A percentile compares a stretch with the other conserved stretches of the same genome.
Conservation (phyloP, 2,113 vertebrate species). For the Triplophysa dalaica region DNA sequence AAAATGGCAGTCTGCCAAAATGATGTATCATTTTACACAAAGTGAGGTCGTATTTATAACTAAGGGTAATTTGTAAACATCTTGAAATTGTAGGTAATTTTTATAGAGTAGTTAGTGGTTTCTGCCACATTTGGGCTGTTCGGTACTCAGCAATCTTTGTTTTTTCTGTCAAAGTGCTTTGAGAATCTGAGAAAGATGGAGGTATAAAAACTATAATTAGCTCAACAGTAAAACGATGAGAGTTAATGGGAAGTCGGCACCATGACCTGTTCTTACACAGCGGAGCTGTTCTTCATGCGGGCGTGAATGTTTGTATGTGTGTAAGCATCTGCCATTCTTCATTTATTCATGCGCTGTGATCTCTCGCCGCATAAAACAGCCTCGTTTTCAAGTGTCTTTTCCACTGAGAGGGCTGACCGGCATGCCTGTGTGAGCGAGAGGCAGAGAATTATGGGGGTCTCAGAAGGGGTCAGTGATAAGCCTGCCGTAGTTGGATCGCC, state of each 20-base stretch:
- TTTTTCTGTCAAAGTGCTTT: too few relatives aligned
- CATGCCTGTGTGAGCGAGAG: conserved; percentile 1
- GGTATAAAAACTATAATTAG: conserved; percentile 6
- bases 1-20: too few relatives aligned
- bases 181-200: neutral
- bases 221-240: neutral
- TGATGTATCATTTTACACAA: too few relatives aligned
- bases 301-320: neutral
- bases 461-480: conserved; percentile 7
- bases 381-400: conserved; percentile 26
- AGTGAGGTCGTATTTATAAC: too few relatives aligned
- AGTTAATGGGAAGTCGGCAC: too few relatives aligned
- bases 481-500: conserved; percentile 23
- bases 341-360: conserved; percentile 41
- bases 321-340: conserved; percentile 23
- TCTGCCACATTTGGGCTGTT: too few relatives aligned
- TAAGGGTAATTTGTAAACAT: too few relatives aligned
- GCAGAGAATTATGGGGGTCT: neutral
- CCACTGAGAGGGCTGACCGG: conserved; percentile 28
- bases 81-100: too few relatives aligned
- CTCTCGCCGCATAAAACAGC: conserved; percentile 29
- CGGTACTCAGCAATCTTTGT: too few relatives aligned
- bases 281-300: neutral
- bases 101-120: too few relatives aligned
- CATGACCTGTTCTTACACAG: neutral